Percentiles rank a stretch among this genome's conserved stretches.
phyloP scores from a whole-genome alignment of 2,797 vertebrate species.

The Erpetoichthys calabaricus region DNA sequence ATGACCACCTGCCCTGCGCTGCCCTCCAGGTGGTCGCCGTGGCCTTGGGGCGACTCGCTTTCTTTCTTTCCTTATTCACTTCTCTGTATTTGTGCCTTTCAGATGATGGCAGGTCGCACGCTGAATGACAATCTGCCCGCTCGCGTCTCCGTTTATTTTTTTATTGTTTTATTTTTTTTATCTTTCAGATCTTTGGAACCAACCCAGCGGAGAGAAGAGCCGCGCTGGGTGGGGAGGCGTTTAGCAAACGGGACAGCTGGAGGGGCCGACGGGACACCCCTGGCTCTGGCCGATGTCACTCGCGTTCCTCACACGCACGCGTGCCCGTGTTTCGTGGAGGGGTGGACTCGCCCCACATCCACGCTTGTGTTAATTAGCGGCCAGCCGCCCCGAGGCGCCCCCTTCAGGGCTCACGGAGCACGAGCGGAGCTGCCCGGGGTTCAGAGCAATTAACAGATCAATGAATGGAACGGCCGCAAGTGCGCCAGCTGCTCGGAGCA shows the following conservation, averaged over 20 bases:
- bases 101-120: conserved; percentile 4
- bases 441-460: conserved; percentile 60
- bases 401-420: conserved; percentile 45
- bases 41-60: too few relatives aligned
- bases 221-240: conserved; percentile 28
- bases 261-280: conserved; percentile 54
- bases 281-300: conserved; percentile 39
- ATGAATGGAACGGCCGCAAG: conserved; percentile 44
- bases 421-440: conserved; percentile 40
- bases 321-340: conserved; percentile 6
- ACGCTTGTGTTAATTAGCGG: conserved; percentile 55
- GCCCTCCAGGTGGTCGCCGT: conserved; percentile 19
- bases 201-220: conserved; percentile 14
- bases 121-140: too few relatives aligned
- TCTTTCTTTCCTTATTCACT: conserved; percentile 8
- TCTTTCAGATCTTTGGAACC: conserved; percentile 26
- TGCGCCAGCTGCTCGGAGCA: conserved; percentile 31
- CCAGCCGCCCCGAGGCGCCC: conserved; percentile 29
- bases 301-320: conserved; percentile 3
- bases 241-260: conserved; percentile 30
- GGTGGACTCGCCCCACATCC: neutral
- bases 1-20: neutral
- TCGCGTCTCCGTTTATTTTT: conserved; percentile 28
- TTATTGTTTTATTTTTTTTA: too few relatives aligned
- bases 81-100: conserved; percentile 8